Evolutionary conservation across 2,797 vertebrate genomes (phyloP).

Genomic region (Sebastolobus altivelis): DNA sequence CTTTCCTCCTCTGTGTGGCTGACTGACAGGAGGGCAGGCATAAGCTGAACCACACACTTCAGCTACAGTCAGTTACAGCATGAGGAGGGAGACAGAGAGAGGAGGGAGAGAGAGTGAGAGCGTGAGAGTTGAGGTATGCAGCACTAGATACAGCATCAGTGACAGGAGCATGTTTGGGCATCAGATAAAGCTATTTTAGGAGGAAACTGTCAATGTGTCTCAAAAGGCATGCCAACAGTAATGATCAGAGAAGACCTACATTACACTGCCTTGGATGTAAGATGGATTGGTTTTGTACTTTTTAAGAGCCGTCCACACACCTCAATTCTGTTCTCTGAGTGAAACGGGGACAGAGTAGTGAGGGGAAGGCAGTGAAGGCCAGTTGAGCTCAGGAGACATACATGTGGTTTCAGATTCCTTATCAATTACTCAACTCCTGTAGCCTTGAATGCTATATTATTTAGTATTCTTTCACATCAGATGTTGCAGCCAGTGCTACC

Average conservation of each 20-base stretch:
- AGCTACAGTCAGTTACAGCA: constrained; percentile 66
- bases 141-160: constrained; percentile 62
- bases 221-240: constrained; percentile 63
- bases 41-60: constrained; percentile 64
- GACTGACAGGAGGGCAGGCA: constrained; percentile 68
- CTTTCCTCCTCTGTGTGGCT: constrained; percentile 51
- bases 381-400: constrained; percentile 8
- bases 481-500: neutral
- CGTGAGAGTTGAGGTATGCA: constrained; percentile 51
- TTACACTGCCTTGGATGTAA: constrained; percentile 49
- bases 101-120: neutral
- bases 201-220: constrained; percentile 73
- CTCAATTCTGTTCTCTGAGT: constrained; percentile 14
- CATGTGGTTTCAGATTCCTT: neutral
- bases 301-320: constrained; percentile 29
- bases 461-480: neutral
- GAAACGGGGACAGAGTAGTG: neutral
- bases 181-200: constrained; percentile 78
- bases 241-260: constrained; percentile 72
- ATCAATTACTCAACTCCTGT: constrained; percentile 4
- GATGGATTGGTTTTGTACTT: constrained; percentile 51
- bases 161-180: constrained; percentile 74
- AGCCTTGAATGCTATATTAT: neutral
- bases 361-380: constrained; percentile 10
- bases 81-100: constrained; percentile 15